phyloP scores from a whole-genome alignment of 2,888 invertebrate species.

The Boloria selene region DNA sequence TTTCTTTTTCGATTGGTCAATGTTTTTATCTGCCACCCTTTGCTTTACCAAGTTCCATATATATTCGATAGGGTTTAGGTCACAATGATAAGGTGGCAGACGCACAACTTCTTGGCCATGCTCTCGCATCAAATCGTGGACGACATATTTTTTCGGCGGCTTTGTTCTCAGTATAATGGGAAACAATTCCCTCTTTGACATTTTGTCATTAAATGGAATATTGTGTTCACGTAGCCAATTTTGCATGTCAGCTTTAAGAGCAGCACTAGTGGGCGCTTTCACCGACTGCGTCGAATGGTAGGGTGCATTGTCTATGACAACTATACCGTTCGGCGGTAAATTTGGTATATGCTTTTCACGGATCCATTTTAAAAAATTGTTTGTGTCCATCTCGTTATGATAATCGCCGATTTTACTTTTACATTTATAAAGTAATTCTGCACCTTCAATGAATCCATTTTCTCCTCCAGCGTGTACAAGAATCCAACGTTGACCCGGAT shows the following conservation, averaged over 20 bases:
- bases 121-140: too few relatives aligned
- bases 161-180: constrained; percentile 7
- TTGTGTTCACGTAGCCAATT: constrained; percentile 38
- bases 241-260: constrained; percentile 34
- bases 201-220: constrained; percentile 37
- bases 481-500: constrained; percentile 33
- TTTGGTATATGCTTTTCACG: too few relatives aligned
- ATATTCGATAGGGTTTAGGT: constrained; percentile 36
- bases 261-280: constrained; percentile 12
- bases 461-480: constrained; percentile 15
- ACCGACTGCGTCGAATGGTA: constrained; percentile 36
- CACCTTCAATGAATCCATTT: constrained; percentile 17
- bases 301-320: constrained; percentile 23
- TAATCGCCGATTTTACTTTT: too few relatives aligned
- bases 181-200: constrained; percentile 34
- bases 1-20: constrained; percentile 43
- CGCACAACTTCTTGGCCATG: too few relatives aligned
- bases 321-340: constrained; percentile 21
- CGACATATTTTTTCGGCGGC: too few relatives aligned
- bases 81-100: too few relatives aligned
- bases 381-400: too few relatives aligned
- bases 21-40: constrained; percentile 47
- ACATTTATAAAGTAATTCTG: constrained; percentile 24
- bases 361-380: too few relatives aligned
- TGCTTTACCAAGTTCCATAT: constrained; percentile 45